Conservation (phyloP, 1,140 invertebrate genomes). For the Psilanteris sp. region DNA sequence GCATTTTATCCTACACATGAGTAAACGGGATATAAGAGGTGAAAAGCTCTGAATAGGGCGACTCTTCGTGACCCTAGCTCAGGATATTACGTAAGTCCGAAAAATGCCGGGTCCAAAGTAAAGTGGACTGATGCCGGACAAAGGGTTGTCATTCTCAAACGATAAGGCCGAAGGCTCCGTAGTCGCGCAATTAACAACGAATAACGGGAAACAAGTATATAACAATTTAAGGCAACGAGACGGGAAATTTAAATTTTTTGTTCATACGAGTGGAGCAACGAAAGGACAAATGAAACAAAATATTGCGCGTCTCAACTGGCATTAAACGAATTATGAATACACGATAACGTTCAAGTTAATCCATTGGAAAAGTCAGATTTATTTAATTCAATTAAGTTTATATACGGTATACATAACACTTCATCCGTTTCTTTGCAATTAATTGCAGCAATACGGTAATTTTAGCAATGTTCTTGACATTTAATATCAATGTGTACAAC, state of each 20-base stretch:
- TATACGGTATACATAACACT: too few species aligned
- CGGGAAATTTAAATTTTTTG: slow-evolving; percentile 42
- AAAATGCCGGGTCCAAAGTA: slow-evolving; percentile 74
- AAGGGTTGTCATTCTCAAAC: slow-evolving; percentile 72
- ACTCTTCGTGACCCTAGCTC: slow-evolving; percentile 62
- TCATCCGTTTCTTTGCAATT: too few species aligned
- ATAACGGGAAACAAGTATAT: slow-evolving; percentile 62
- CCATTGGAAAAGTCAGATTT: too few species aligned
- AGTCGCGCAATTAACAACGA: slow-evolving; percentile 74
- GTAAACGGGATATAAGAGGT: slow-evolving; percentile 43
- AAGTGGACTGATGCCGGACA: slow-evolving; percentile 71
- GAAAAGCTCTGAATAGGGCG: slow-evolving; percentile 51
- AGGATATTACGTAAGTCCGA: slow-evolving; percentile 77
- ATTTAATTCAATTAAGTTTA: too few species aligned
- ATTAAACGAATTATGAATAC: too few species aligned
- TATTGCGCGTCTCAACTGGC: too few species aligned
- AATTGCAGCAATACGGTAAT: slow-evolving; percentile 14
- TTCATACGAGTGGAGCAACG: slow-evolving; percentile 1
- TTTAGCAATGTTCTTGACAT: slow-evolving; percentile 32
- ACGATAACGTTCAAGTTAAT: too few species aligned
- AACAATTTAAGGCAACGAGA: slow-evolving; percentile 49
- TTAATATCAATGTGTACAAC: slow-evolving; percentile 43
- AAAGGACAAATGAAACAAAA: not conserved
- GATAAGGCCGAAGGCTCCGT: slow-evolving; percentile 73
- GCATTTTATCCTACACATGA: slow-evolving; percentile 49